Base-by-base conservation (phyloP, 2,888 invertebrate species). In the Ariolimax columbianus region DNA sequence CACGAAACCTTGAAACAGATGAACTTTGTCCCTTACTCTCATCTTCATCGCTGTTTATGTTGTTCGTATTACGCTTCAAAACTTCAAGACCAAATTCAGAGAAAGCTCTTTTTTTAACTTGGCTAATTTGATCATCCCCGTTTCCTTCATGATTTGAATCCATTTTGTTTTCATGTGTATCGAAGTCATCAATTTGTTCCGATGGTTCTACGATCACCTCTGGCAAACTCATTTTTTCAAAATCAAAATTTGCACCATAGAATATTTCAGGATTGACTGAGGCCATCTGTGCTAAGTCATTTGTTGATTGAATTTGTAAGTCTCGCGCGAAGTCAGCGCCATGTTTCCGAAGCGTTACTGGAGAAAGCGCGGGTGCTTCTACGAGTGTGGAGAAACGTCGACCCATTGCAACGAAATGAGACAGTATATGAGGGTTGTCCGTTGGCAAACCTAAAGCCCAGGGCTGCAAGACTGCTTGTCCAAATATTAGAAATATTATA, bases 361-460 rank as follows among this genome's bases (percentile, higher is more conserved):
- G 80, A 19, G 68, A 66, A 19, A 80, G 11, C 0, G 80, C 70
- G 30, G 77, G 77, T 2, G 47, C 33, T 30, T 83, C 77, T 43
- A 77, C 4, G 47, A 77, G 36, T 7, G 63, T 43, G 14, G 83
- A 77, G 40, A 83, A 66, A 1, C 83, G 30, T 7, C 83, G 59
- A 17, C 77, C 83, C 77, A 83, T 77, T n/a, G 66, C 26, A 7
- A 83, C 83, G 26, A 83, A 83, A 2, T 75, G 68, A 23, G 63
- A 75, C 26, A 63, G 40, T 30, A 82, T 36, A 30, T 75, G 26
- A 1, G 82, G 40, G 9, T 19, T 6, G 59, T 36, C 6, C 11
- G 38, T n/a, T 11, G n/a, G 40, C 2, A 40, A n/a, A 30, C 7
- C 66, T 14, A 19, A 30, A 33, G 83, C 83, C 83, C 83, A 83